A percentile compares a stretch with the other conserved stretches of the same genome.
phyloP scores from a whole-genome alignment of 2,888 invertebrate genomes.

The Hirtodrosophila duncani region DNA sequence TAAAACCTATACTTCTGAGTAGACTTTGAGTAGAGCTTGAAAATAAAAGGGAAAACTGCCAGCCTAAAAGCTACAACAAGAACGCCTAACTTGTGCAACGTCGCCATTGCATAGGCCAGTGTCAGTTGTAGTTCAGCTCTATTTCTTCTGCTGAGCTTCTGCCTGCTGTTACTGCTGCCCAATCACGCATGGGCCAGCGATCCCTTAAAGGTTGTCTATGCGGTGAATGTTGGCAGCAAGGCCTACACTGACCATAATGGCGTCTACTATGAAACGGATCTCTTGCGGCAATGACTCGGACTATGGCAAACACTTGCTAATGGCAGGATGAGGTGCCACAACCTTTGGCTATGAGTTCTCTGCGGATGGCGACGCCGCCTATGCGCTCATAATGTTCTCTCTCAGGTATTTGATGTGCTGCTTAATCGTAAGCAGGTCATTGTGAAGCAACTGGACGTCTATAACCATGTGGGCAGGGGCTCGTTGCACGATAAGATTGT shows the following conservation, averaged over 20 bases:
- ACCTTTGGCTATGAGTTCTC: conserved; percentile 97
- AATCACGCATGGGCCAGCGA: conserved; percentile 17
- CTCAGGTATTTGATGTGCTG: conserved; percentile 94
- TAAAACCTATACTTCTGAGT: no score
- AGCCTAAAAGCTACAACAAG: conserved; percentile 2
- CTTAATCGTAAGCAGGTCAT: conserved; percentile 95
- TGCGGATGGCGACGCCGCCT: conserved; percentile 91
- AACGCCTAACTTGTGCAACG: conserved; percentile 47
- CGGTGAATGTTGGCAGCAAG: conserved; percentile 94
- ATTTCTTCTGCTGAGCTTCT: not conserved
- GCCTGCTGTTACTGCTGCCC: conserved; percentile 1
- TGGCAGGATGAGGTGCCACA: conserved; percentile 92
- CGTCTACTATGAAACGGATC: conserved; percentile 91
- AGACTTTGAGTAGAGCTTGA: no score
- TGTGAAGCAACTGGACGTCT: conserved; percentile 95
- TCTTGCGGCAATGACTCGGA: conserved; percentile 87
- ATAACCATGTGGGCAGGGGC: conserved; percentile 93
- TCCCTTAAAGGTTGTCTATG: conserved; percentile 85
- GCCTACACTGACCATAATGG: conserved; percentile 92
- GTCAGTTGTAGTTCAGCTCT: conserved; percentile 5
- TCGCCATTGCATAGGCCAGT: conserved; percentile 1
- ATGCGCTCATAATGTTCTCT: conserved; percentile 96
- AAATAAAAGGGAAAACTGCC: not conserved
- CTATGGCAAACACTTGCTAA: conserved; percentile 91
- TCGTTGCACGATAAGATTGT: conserved; percentile 96